Conservation (phyloP, 2,797 vertebrate genomes). For the Fistularia tabacaria region DNA sequence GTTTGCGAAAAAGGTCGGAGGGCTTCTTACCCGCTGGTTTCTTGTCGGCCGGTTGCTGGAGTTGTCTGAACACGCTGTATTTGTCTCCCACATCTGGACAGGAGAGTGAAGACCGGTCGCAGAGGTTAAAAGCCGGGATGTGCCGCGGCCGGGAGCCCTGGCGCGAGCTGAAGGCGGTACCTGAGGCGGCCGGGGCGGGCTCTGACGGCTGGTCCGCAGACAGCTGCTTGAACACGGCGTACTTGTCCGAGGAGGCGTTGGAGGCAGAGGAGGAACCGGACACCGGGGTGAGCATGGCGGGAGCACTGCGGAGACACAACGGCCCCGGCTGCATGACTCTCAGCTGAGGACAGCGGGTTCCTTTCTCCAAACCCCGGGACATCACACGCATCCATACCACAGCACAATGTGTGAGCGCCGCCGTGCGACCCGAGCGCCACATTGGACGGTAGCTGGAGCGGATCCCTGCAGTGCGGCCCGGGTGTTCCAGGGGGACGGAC, state of each 20-base stretch:
- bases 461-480: too few relatives aligned
- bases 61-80: conserved; percentile 93
- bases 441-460: too few relatives aligned
- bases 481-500: too few relatives aligned
- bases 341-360: too few relatives aligned
- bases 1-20: background rate
- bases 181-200: conserved; percentile 77
- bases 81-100: conserved; percentile 87
- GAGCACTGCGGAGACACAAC: conserved; percentile 71
- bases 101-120: conserved; percentile 19
- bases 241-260: conserved; percentile 82
- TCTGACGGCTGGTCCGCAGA: conserved; percentile 83
- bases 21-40: conserved; percentile 84
- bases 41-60: conserved; percentile 85
- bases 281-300: conserved; percentile 88
- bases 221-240: conserved; percentile 94
- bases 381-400: too few relatives aligned
- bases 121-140: conserved; percentile 22
- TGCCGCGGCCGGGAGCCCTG: too few relatives aligned
- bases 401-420: too few relatives aligned
- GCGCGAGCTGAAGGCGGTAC: too few relatives aligned
- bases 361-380: too few relatives aligned
- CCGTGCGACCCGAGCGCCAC: too few relatives aligned
- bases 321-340: background rate
- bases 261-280: conserved; percentile 77